Percentiles rank a stretch among this genome's conserved stretches.
Conservation (phyloP, 2,888 invertebrate species). For the Dorcus hopei region DNA sequence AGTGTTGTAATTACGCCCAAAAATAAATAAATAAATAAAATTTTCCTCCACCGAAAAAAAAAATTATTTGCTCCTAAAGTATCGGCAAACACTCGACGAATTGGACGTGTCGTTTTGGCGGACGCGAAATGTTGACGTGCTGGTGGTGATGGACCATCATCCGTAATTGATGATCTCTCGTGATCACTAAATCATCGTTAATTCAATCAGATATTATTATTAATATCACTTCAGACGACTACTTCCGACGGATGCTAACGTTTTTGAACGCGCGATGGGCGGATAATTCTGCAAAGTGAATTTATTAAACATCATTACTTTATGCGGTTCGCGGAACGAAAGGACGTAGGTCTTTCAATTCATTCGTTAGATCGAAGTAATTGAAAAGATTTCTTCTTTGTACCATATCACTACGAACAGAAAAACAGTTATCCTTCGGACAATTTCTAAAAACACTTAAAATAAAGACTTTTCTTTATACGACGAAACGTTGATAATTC, state of each 20-base stretch:
- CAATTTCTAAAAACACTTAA: no score
- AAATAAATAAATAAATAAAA: not conserved
- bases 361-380: not conserved
- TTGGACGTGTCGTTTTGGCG: not conserved
- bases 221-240: conserved; percentile 32
- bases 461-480: no score
- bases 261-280: not conserved
- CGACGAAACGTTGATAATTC: no score
- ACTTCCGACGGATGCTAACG: conserved; percentile 30
- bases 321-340: no score
- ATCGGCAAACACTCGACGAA: conserved; percentile 1
- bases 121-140: conserved; percentile 12
- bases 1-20: not conserved
- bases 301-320: not conserved
- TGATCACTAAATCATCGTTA: conserved; percentile 29
- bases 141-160: conserved; percentile 21
- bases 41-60: not conserved
- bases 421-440: no score
- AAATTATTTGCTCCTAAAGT: not conserved
- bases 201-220: conserved; percentile 30
- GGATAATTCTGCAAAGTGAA: not conserved
- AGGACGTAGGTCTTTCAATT: no score
- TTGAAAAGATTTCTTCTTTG: not conserved
- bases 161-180: conserved; percentile 24
- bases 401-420: not conserved